Evolutionary conservation across 2,888 invertebrate species (phyloP), one percentile per base, ranked within the genome.

Genomic region (Orchestes rusci): DNA sequence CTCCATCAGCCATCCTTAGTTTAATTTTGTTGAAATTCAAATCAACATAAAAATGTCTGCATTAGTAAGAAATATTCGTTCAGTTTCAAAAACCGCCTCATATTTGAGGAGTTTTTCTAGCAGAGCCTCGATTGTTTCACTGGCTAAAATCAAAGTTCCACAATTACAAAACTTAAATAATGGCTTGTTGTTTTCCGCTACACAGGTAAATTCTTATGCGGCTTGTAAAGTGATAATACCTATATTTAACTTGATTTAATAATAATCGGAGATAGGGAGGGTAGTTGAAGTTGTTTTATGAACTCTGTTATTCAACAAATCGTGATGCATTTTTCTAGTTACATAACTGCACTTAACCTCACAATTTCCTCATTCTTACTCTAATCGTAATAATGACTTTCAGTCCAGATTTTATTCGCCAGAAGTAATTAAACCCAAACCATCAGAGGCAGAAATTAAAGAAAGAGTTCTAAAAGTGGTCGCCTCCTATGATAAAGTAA

Each of bases 381-480:
- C n/a, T n/a, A n/a, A n/a, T n/a, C n/a, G n/a, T n/a, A n/a, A 23
- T 23, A 23, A 7, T 39, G n/a, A 31, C 39, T 32, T 12, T 20
- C 34, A 59, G 58, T 51, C 44, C 30, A 56, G 57, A 45, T 60
- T 60, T 53, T 68, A 66, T 57, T 60, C 62, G 7, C 65, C 65
- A 13, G 63, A 65, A 54, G 27, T 62, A 56, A 53, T 69, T 52
- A 69, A 70, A 59, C 54, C 67, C 50, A 79, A 77, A 65, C 73
- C 72, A 54, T 72, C 79, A 31, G 66, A 73, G 61, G 73, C 79
- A 62, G 77, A 84, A 64, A 81, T 92, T 59, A 73, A 80, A 68
- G 78, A 84, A 49, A 80, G 92, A 63, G 90, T 94, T 49, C 69
- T 93, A 64, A 84, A 87, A 79, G 90, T 92, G 63, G 82, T 91